Evolutionary conservation across 2,797 vertebrate genomes (phyloP).

Genomic region (Myotis vivesi): DNA sequence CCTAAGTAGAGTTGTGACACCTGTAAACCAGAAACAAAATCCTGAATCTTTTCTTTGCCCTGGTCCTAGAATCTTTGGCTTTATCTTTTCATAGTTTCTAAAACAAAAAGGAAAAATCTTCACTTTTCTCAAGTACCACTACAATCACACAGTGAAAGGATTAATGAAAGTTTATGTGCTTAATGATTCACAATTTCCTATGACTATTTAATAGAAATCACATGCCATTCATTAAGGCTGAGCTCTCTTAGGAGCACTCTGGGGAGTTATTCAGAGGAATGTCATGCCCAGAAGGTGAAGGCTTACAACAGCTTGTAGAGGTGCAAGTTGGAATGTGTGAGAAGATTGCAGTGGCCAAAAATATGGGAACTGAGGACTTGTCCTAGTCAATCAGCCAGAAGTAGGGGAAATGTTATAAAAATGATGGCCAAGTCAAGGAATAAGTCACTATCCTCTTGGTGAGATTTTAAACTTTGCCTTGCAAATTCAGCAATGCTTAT

Average conservation of each 20-base stretch:
- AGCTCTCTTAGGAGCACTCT: not conserved
- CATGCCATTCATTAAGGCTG: not conserved
- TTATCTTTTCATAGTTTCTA: not conserved
- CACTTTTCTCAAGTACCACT: not conserved
- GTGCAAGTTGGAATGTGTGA: not conserved
- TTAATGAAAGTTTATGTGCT: not conserved
- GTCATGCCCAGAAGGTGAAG: not conserved
- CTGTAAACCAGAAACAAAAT: not conserved
- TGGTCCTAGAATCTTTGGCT: not conserved
- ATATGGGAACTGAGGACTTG: constrained; percentile 14
- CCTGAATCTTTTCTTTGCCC: not conserved
- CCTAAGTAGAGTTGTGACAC: not conserved
- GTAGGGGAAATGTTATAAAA: constrained; percentile 56
- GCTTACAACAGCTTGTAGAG: not conserved
- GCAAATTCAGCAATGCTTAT: constrained; percentile 47
- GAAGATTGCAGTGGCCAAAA: constrained; percentile 4
- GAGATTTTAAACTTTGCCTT: constrained; percentile 11
- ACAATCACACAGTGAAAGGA: not conserved
- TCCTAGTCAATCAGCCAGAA: constrained; percentile 47
- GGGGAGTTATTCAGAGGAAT: constrained; percentile 17
- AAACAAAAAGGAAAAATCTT: not conserved
- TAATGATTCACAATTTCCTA: not conserved
- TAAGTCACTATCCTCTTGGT: constrained; percentile 48
- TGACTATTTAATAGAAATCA: constrained; percentile 48
- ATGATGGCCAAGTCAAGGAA: not conserved